Conservation (phyloP, 2,888 invertebrate species). For the Allolobophora icterica region DNA sequence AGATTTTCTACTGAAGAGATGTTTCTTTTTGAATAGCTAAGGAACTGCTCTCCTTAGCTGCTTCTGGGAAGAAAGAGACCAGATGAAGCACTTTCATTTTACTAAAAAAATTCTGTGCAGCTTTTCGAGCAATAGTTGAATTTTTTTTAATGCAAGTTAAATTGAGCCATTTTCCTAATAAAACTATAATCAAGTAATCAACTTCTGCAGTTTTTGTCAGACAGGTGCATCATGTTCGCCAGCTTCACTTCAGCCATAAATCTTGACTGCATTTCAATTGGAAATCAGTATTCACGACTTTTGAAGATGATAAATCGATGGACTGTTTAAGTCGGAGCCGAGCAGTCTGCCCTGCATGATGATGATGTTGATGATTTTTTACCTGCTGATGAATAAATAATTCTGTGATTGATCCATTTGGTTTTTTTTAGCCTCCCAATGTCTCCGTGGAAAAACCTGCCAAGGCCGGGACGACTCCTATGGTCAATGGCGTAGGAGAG, state of each 20-base stretch:
- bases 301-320: neutral
- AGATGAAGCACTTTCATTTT: too few species aligned
- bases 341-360: neutral
- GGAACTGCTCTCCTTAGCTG: too few species aligned
- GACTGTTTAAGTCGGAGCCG: neutral
- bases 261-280: neutral
- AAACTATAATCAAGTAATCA: neutral
- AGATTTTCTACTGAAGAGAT: too few species aligned
- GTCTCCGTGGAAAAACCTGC: neutral
- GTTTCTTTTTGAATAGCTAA: too few species aligned
- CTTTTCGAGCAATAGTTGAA: too few species aligned
- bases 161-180: neutral
- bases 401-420: neutral
- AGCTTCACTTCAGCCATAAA: neutral
- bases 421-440: neutral
- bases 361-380: neutral
- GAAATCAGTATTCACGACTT: neutral
- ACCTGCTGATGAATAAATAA: neutral
- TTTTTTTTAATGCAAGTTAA: too few species aligned
- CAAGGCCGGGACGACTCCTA: neutral
- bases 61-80: too few species aligned
- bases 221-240: neutral
- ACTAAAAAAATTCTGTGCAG: too few species aligned
- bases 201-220: neutral
- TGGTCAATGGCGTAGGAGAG: constrained; percentile 18